Conservation (phyloP, 2,797 vertebrate genomes). For the Xenops minutus region DNA sequence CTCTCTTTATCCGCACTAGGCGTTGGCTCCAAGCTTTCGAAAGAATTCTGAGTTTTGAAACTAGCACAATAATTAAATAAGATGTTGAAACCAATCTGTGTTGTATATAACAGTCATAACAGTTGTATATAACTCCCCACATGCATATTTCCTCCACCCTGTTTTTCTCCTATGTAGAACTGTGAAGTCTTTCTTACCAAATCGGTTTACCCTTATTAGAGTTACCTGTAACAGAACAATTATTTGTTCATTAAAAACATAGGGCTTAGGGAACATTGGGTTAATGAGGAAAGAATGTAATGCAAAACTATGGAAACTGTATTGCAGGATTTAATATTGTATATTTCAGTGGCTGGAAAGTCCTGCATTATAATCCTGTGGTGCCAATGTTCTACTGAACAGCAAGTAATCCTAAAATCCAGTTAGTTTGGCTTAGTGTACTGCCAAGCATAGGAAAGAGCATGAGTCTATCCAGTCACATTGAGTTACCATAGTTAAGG, state of each 20-base stretch:
- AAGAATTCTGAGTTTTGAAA: too few species aligned
- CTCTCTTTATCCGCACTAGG: too few species aligned
- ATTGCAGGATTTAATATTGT: neutral
- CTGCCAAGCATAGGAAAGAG: neutral
- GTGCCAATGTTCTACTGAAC: neutral
- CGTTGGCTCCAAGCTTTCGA: too few species aligned
- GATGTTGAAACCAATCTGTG: neutral
- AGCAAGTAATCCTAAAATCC: slow-evolving; percentile 31
- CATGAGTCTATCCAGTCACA: neutral
- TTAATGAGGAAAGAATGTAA: neutral
- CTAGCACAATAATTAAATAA: too few species aligned
- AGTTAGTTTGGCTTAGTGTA: neutral
- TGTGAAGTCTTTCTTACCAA: neutral
- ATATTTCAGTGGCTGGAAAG: neutral
- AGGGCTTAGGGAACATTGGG: neutral
- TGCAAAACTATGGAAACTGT: neutral
- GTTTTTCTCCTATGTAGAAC: neutral
- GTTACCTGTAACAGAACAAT: neutral
- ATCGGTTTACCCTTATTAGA: neutral
- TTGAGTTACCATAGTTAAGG: neutral
- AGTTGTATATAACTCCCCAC: neutral
- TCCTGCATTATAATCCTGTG: neutral
- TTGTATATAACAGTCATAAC: neutral
- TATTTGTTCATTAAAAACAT: neutral
- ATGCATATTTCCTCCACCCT: neutral